Conservation (phyloP, 2,113 vertebrate species). For the Physeter macrocephalus region DNA sequence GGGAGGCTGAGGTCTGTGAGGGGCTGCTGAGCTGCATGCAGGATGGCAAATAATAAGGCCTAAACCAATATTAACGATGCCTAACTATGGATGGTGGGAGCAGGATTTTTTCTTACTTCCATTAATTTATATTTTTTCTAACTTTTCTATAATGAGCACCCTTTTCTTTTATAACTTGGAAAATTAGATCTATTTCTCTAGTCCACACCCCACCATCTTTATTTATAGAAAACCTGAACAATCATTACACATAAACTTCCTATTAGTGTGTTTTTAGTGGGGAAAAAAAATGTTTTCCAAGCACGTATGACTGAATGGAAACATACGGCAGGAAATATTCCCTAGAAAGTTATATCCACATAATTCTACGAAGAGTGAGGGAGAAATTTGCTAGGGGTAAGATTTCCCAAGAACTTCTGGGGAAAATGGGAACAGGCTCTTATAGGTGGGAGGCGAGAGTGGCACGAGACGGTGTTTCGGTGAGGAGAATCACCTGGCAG, state of each 20-base stretch:
- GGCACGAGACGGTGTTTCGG: rapidly evolving
- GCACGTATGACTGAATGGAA: background rate
- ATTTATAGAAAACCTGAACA: constrained; percentile 23
- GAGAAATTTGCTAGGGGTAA: background rate
- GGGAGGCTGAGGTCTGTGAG: background rate
- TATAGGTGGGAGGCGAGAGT: rapidly evolving
- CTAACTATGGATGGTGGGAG: background rate
- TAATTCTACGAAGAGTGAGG: background rate
- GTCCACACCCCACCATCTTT: background rate
- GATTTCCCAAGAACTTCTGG: background rate
- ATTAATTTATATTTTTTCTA: background rate
- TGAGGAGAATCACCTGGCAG: background rate
- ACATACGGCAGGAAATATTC: background rate
- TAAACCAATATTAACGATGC: background rate
- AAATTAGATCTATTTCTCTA: background rate
- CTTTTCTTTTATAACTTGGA: background rate
- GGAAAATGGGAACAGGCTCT: background rate
- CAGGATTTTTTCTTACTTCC: background rate
- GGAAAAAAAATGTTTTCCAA: background rate
- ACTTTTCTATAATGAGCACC: background rate
- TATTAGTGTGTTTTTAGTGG: background rate
- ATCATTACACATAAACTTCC: background rate
- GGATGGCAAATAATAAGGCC: background rate
- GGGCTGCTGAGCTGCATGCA: background rate
- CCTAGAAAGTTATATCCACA: background rate